phyloP scores from a whole-genome alignment of 2,113 vertebrate species.

The Mus musculus region GRCm39 chr1:186400001-186400500 shows the following conservation, averaged over 20 bases:
- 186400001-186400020: background rate
- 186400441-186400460: background rate
- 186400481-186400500: accelerated
- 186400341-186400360: background rate
- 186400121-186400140: background rate
- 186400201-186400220: background rate
- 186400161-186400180: too few species aligned
- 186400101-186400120: background rate
- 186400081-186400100: background rate
- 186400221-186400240: too few species aligned
- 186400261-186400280: background rate
- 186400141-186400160: background rate
- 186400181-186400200: background rate
- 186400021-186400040: background rate
- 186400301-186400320: background rate
- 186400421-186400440: background rate
- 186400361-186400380: background rate
- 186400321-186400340: background rate
- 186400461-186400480: background rate
- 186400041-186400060: background rate
- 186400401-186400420: background rate
- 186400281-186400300: background rate
- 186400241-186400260: accelerated
- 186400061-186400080: background rate
- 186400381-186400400: background rate